A percentile compares a stretch with the other conserved stretches of the same genome.
These are phyloP conservation scores for Aethina tumida DNA, from an alignment of 1,140 invertebrate species.

Conservation along the genomic window DNA sequence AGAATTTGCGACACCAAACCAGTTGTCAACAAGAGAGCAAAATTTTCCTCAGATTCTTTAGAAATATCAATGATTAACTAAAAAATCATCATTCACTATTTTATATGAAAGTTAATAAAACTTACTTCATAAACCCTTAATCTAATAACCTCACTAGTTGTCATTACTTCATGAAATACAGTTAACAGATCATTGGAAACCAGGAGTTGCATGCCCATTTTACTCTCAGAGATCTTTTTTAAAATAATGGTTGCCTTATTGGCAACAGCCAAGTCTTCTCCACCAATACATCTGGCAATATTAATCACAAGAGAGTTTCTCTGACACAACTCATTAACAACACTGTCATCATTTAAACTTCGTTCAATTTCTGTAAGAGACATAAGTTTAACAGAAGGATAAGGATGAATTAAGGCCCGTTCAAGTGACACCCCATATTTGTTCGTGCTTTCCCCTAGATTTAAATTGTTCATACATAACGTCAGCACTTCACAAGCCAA, in stretches of 20 bases:
- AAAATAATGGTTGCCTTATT: conserved; percentile 47
- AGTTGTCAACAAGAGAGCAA: conserved; percentile 44
- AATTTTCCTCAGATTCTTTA: conserved; percentile 42
- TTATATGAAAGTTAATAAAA: conserved; percentile 8
- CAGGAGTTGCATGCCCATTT: conserved; percentile 37
- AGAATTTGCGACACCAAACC: conserved; percentile 59
- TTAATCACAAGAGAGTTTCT: conserved; percentile 44
- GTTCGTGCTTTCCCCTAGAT: conserved; percentile 39
- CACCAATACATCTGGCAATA: conserved; percentile 44
- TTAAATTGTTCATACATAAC: conserved; percentile 44
- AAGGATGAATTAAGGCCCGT: conserved; percentile 43
- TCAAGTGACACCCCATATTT: conserved; percentile 40
- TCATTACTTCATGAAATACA: conserved; percentile 41
- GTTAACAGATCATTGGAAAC: conserved; percentile 40
- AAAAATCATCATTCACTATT: conserved; percentile 26
- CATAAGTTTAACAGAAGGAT: conserved; percentile 40
- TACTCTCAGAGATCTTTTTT: conserved; percentile 40
- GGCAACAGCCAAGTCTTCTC: conserved; percentile 49
- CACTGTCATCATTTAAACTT: conserved; percentile 23
- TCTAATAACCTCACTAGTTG: conserved; percentile 42
- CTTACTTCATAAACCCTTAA: conserved; percentile 54
- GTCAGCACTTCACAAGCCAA: conserved; percentile 48
- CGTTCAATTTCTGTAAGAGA: conserved; percentile 41
- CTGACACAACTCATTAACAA: conserved; percentile 35
- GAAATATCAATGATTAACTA: conserved; percentile 61